Base-by-base conservation (phyloP, 2,888 invertebrate species). In the Taphrorychus bicolor region DNA sequence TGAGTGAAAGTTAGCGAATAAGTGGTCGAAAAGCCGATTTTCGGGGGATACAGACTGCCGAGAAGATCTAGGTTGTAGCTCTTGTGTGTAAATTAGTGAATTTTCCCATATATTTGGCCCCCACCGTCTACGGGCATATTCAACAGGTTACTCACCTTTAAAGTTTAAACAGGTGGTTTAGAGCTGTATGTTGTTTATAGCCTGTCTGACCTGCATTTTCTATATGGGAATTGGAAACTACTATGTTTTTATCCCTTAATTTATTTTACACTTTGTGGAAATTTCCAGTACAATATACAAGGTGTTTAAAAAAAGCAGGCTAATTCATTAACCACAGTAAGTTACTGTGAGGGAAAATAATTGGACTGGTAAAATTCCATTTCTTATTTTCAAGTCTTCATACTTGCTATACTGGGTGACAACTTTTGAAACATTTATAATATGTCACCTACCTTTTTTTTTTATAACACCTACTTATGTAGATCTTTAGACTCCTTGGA, bases 61-160 rank as follows among this genome's bases (percentile, higher is more conserved):
- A 17, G 32, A n/a, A 56, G 32, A 56, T 16, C 56, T 14, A 56
- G 40, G 56, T 56, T 9, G 22, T n/a, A 14, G 21, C 18, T 19
- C 18, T 19, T 53, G 19, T 24, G 21, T 53, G n/a, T 32, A 32
- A 9, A 9, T 2, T 3, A 11, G 32, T 3, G 3, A 9, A 32
- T 32, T 32, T 32, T 32, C 32, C 32, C 7, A 32, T 32, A 9
- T 32, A 32, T 32, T 32, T 32, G 32, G 32, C 32, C 3, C 32
- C 32, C 11, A 32, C 32, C 32, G 32, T 7, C 32, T 11, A 9
- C 32, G 53, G n/a, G 2, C 1, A 17, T 17, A 56, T 32, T 54
- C 40, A 49, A 49, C 62, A 56, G 62, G 62, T 62, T 54, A 62
- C 45, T 49, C 49, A 62, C 62, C 62, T 62, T 24, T 32, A 53